Evolutionary conservation across 1,140 invertebrate genomes (phyloP), one percentile per base, ranked within the genome.

Genomic region (Sarcophaga peregrina): DNA sequence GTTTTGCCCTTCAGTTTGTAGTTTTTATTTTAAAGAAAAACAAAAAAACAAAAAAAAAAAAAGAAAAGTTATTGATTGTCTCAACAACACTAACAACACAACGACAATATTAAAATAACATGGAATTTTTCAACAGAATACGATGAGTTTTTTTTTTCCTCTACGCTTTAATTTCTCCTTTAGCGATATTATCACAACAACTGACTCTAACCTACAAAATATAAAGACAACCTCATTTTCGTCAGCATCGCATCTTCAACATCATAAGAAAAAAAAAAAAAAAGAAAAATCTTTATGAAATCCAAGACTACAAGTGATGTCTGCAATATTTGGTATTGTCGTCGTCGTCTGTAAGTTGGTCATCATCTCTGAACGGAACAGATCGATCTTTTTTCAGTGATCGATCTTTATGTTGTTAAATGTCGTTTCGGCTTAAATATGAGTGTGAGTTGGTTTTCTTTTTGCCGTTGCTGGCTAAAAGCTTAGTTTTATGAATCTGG

Each of bases 361-460:
- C 47, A 25, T 52, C 75, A 78, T 52, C 74, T 48, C 15, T 52
- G 75, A 13, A 50, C 20, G 52, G n/a, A 25, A 78, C 75, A 78
- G n/a, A n/a, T 78, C 75, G 75, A 78, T 78, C 75, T 78, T 78
- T 37, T 37, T 50, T 50, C n/a, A 78, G 17, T 47, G 75, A 78
- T 78, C 75, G 75, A 78, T 78, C 75, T 78, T 78, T 78, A 20
- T 50, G 75, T 76, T 78, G 75, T 78, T 78, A 78, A 78, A 78
- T 78, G 47, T 78, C 75, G 75, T 78, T 50, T 20, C 50, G 1
- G 75, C 47, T 78, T 52, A 78, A 50, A 52, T 78, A 76, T 76
- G 46, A 76, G 74, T 47, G n/a, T 47, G 74, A 76, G 74, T 37
- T 68, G 17, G 20, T 20, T 17, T 20, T 2, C 5, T 68, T 68